phyloP scores from a whole-genome alignment of 2,113 vertebrate genomes.

The Aspiorhynchus laticeps region DNA sequence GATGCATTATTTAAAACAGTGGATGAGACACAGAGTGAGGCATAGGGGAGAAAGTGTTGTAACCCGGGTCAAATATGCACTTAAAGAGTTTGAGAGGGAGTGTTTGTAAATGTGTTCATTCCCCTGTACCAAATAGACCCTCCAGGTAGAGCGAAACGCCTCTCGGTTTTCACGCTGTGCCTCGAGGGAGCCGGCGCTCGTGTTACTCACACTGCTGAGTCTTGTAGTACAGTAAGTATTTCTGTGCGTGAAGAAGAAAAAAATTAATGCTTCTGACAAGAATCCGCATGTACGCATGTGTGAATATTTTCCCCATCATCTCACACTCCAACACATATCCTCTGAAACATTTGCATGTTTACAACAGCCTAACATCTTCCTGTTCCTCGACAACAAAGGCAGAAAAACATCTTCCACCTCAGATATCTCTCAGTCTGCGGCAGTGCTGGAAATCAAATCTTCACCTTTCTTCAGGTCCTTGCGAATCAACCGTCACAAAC shows the following conservation, averaged over 20 bases:
- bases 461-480: slow-evolving; percentile 46
- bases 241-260: neutral
- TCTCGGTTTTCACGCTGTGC: neutral
- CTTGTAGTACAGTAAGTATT: slow-evolving; percentile 36
- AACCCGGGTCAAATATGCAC: slow-evolving; percentile 52
- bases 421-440: slow-evolving; percentile 9
- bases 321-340: neutral
- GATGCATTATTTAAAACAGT: slow-evolving; percentile 61
- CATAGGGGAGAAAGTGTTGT: slow-evolving; percentile 33
- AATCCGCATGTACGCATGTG: neutral
- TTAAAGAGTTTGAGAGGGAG: slow-evolving; percentile 40
- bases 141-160: slow-evolving; percentile 18
- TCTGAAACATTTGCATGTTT: slow-evolving; percentile 42
- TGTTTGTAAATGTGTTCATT: slow-evolving; percentile 29
- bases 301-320: slow-evolving; percentile 20
- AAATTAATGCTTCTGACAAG: slow-evolving; percentile 15
- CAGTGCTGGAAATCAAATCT: slow-evolving; percentile 48
- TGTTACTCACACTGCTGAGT: slow-evolving; percentile 34
- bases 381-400: slow-evolving; percentile 34
- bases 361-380: slow-evolving; percentile 34
- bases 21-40: slow-evolving; percentile 14
- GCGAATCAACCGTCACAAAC: neutral
- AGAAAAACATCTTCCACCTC: slow-evolving; percentile 25
- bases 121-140: neutral
- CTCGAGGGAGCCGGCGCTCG: neutral